Evolutionary conservation across 2,888 invertebrate species (phyloP).

Genomic region (Oscheius sp.): DNA sequence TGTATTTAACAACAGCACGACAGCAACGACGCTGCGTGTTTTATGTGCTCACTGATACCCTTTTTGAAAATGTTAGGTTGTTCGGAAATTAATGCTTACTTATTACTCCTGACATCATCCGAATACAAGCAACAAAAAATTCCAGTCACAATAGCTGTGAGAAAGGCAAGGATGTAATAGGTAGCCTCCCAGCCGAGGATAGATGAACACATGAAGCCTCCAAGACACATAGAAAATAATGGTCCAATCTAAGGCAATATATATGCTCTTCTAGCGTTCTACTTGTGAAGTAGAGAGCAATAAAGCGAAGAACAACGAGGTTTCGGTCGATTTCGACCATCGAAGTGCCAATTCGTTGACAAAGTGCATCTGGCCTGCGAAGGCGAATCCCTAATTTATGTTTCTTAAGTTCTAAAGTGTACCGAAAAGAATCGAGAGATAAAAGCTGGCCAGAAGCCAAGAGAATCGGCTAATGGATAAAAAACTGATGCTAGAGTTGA

Average conservation of each 20-base stretch:
- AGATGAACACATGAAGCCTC: constrained; percentile 51
- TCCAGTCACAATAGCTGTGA: constrained; percentile 33
- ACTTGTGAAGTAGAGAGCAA: constrained; percentile 45
- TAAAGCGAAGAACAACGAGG: constrained; percentile 48
- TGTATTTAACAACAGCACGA: too few species aligned
- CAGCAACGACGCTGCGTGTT: background rate
- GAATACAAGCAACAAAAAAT: constrained; percentile 41
- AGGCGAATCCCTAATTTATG: background rate
- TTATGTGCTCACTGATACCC: too few species aligned
- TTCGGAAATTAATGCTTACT: too few species aligned
- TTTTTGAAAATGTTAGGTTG: too few species aligned
- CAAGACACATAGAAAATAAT: constrained; percentile 47
- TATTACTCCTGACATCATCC: constrained; percentile 39
- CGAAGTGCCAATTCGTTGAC: constrained; percentile 45
- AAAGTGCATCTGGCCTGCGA: constrained; percentile 46
- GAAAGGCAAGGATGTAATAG: constrained; percentile 34
- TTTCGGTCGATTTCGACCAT: constrained; percentile 43
- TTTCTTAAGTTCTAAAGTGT: background rate
- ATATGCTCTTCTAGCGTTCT: background rate
- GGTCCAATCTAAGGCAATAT: constrained; percentile 36
- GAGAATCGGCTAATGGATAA: constrained; percentile 42
- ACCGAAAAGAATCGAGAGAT: constrained; percentile 42
- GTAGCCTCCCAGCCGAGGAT: constrained; percentile 32
- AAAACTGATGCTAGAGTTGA: constrained; percentile 35
- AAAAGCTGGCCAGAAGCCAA: constrained; percentile 47